Base-by-base conservation (phyloP, 2,797 vertebrate genomes). In the Rhabdophis nuchalis region DNA sequence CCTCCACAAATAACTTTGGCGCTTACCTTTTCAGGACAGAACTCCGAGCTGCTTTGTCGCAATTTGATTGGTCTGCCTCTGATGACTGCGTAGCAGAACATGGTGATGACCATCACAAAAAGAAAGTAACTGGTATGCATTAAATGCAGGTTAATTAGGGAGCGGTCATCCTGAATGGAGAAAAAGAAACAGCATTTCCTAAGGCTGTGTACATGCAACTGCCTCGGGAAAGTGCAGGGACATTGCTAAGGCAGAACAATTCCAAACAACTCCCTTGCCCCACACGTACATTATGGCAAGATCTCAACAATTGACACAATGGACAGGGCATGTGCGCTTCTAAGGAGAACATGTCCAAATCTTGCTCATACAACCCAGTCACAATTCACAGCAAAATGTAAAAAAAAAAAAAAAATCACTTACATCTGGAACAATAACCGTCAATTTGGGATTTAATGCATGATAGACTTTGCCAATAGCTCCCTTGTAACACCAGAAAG, bases 91-190 rank as follows among this genome's bases (percentile, higher is more conserved):
- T 99, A 99, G 98, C 99, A 99, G 98, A 99, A 99, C 98, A 99
- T 99, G 1, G 99, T 99, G 95, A 99, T 99, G 97, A 99, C 99
- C 99, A 99, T 99, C 97, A 99, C 99, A 87, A 99, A 99, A 93
- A 99, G 98, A 96, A 99, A 99, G 97, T 99, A 99, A 97, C 99
- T 99, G 92, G 99, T 99, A 95, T 99, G 99, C 99, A 99, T 99
- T 96, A 99, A 98, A 95, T 99, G 99, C 95, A 99, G 97, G 97
- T 99, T 99, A 97, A 99, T 99, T 93, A 99, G 98, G 4, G 99
- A 99, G 61, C 99, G 99, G 96, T 99, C 99, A 3, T 99, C 99
- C 99, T 99, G 96, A 85, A 58, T 6, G 91, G 41, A 96, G 60
- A 96, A 93, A 23, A 10, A 64, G 23, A 50, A 50, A 52, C 4